Evolutionary conservation across 2,113 vertebrate genomes (phyloP).

Genomic region (Suricata suricatta): DNA sequence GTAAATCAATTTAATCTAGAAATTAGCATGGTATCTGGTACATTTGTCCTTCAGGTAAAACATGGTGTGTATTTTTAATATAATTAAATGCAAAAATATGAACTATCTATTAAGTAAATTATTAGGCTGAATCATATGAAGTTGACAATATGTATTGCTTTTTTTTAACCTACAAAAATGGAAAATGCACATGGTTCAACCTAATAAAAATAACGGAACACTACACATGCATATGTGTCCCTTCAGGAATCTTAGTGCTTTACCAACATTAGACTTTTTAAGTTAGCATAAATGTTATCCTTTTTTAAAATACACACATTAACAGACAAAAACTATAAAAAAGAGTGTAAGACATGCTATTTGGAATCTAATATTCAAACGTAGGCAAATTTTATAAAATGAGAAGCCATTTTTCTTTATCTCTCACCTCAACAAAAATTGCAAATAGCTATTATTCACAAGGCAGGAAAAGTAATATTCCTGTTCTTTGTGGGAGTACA

Average conservation of each 20-base stretch:
- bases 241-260: neutral
- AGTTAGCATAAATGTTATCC: neutral
- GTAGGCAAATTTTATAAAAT: neutral
- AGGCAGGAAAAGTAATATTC: neutral
- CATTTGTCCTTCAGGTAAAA: neutral
- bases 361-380: neutral
- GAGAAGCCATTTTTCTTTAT: neutral
- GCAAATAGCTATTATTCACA: neutral
- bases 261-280: neutral
- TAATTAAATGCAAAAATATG: conserved; percentile 8
- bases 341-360: neutral
- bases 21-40: neutral
- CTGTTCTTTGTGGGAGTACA: neutral
- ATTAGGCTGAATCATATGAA: neutral
- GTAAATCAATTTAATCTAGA: neutral
- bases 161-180: neutral
- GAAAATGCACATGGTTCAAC: neutral
- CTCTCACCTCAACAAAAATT: neutral
- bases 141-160: neutral
- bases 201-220: neutral
- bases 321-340: neutral
- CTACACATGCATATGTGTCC: neutral
- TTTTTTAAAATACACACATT: neutral
- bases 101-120: neutral
- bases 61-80: neutral